Percentiles rank a stretch among this genome's conserved stretches.
These are phyloP conservation scores for Epizoanthus ramosus DNA, from an alignment of 92 coral and sea anemone genomes.

Conservation along the genomic window DNA sequence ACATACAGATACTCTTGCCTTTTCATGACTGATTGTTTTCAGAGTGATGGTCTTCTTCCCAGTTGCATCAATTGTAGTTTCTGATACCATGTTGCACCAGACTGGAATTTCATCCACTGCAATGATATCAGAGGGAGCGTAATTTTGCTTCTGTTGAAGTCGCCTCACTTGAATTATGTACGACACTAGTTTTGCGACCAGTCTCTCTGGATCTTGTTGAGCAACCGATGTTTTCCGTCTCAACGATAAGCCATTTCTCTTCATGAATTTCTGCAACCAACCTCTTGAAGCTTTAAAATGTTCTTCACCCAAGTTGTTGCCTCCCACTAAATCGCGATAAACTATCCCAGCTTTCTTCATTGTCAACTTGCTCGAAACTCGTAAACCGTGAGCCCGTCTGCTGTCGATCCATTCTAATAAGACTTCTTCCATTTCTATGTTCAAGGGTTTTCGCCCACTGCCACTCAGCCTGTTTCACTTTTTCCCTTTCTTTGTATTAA, in stretches of 20 bases:
- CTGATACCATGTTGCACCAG: slow-evolving; percentile 77
- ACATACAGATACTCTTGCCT: slow-evolving; percentile 64
- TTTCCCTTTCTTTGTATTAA: slow-evolving; percentile 38
- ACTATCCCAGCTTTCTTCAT: slow-evolving; percentile 71
- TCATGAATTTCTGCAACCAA: slow-evolving; percentile 70
- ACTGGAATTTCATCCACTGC: slow-evolving; percentile 74
- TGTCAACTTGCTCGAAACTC: slow-evolving; percentile 64
- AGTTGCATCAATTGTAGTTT: slow-evolving; percentile 54
- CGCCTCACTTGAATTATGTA: slow-evolving; percentile 68
- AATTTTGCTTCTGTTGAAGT: slow-evolving; percentile 66
- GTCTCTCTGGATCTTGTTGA: slow-evolving; percentile 75
- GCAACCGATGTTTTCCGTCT: slow-evolving; percentile 73
- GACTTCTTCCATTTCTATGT: slow-evolving; percentile 15
- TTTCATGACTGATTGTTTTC: slow-evolving; percentile 69
- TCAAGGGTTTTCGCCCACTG: slow-evolving; percentile 31
- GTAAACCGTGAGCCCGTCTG: slow-evolving; percentile 36
- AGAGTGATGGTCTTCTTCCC: slow-evolving; percentile 58
- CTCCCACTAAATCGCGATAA: slow-evolving; percentile 53
- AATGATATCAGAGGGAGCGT: slow-evolving; percentile 57
- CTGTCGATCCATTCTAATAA: slow-evolving; percentile 10
- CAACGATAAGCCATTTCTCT: slow-evolving; percentile 69
- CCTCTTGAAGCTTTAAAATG: slow-evolving; percentile 78
- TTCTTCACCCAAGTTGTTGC: slow-evolving; percentile 34
- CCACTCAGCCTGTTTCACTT: slow-evolving; percentile 36
- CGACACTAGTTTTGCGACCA: slow-evolving; percentile 71